Conservation (phyloP, 2,113 vertebrate species). For the Percina caprodes region DNA sequence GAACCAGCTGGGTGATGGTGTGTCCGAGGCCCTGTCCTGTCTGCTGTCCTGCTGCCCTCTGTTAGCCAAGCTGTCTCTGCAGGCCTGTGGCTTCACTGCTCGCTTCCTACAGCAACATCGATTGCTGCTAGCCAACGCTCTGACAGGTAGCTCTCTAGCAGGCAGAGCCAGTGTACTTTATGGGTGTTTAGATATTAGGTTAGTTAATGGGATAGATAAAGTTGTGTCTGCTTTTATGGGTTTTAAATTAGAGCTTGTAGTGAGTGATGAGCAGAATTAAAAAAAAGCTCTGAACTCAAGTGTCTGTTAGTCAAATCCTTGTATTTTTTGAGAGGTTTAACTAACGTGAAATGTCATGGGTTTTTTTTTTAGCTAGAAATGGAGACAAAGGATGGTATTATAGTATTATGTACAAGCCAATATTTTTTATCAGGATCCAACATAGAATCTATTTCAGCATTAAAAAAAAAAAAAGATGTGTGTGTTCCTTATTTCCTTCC, state of each 20-base stretch:
- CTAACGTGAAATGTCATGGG: not conserved
- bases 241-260: not conserved
- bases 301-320: not conserved
- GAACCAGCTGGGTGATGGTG: conserved; percentile 89
- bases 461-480: not conserved
- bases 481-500: too few species aligned
- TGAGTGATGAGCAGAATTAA: not conserved
- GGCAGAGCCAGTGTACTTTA: not conserved
- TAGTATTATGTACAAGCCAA: too few species aligned
- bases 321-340: not conserved
- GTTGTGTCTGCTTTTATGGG: not conserved
- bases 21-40: conserved; percentile 82
- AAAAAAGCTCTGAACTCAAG: not conserved
- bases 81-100: conserved; percentile 84
- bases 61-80: conserved; percentile 84
- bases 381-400: too few species aligned
- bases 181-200: not conserved
- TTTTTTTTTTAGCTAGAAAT: too few species aligned
- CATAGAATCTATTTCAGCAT: not conserved
- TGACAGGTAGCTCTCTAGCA: conserved; percentile 78
- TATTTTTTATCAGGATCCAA: not conserved
- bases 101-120: conserved; percentile 86
- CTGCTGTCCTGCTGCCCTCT: conserved; percentile 85
- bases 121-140: conserved; percentile 76
- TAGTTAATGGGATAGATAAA: not conserved